Percentiles rank a stretch among this genome's conserved stretches.
Conservation (phyloP, 2,797 vertebrate species). For the Labroides dimidiatus region DNA sequence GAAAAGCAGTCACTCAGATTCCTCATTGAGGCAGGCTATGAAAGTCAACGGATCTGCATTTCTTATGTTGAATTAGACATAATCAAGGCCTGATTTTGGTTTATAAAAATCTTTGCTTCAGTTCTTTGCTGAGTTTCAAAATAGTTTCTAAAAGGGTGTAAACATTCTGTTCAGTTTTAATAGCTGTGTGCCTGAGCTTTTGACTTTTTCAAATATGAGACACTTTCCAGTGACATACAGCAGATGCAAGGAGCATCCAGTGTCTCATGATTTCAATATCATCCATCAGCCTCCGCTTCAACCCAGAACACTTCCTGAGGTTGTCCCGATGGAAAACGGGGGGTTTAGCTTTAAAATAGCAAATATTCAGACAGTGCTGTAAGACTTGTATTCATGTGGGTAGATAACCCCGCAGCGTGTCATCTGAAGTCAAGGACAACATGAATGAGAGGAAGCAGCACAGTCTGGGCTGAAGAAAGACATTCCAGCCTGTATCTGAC, state of each 20-base stretch:
- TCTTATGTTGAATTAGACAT: no score
- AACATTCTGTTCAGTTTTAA: no score
- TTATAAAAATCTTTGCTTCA: no score
- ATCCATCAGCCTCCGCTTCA: slow-evolving; percentile 34
- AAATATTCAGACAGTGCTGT: slow-evolving; percentile 23
- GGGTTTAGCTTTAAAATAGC: slow-evolving; percentile 37
- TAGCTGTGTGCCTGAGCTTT: no score
- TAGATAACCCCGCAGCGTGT: slow-evolving; percentile 58
- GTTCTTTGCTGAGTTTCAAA: no score
- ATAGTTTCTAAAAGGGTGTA: no score
- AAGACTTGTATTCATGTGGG: slow-evolving; percentile 22
- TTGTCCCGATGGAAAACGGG: slow-evolving; percentile 28
- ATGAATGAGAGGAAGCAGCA: slow-evolving; percentile 80
- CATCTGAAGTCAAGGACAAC: slow-evolving; percentile 74
- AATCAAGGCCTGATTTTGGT: no score
- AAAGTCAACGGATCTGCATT: no score
- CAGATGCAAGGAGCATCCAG: not conserved
- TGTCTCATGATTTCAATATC: slow-evolving; percentile 24
- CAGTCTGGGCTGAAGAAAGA: slow-evolving; percentile 58
- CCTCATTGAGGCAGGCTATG: no score
- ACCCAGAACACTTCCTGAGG: slow-evolving; percentile 31
- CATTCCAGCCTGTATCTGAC: slow-evolving; percentile 62
- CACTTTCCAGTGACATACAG: slow-evolving; percentile 11
- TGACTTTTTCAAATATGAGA: not conserved
- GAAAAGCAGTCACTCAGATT: no score